Evolutionary conservation across 2,113 vertebrate genomes (phyloP).

Genomic region (Phaetusa simplex): DNA sequence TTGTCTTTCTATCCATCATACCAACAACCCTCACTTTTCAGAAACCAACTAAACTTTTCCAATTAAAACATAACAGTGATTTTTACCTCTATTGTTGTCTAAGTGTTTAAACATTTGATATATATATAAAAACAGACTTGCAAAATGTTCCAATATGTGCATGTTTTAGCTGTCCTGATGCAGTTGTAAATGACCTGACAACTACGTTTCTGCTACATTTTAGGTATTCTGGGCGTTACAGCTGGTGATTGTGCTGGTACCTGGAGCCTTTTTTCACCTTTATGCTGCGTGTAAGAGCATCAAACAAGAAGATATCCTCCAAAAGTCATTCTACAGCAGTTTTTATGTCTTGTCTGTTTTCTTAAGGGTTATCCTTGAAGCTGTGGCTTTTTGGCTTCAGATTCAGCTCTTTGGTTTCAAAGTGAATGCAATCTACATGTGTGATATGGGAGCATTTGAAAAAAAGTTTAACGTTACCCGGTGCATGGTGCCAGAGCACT

Average conservation of each 20-base stretch:
- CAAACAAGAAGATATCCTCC: conserved; percentile 85
- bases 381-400: conserved; percentile 87
- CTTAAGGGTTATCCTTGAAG: conserved; percentile 84
- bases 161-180: background rate
- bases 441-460: conserved; percentile 78
- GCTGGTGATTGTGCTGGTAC: conserved; percentile 84
- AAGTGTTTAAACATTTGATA: background rate
- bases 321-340: conserved; percentile 78
- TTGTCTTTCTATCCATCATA: background rate
- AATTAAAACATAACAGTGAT: background rate
- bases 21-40: background rate
- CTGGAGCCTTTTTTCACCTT: conserved; percentile 86
- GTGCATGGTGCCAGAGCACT: conserved; percentile 89
- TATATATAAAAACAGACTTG: background rate
- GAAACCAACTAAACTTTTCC: background rate
- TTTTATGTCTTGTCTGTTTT: conserved; percentile 87
- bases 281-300: conserved; percentile 86
- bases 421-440: conserved; percentile 79
- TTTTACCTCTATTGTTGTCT: background rate
- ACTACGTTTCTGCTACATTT: conserved; percentile 33
- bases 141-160: background rate
- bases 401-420: conserved; percentile 89
- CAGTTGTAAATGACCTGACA: background rate
- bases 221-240: conserved; percentile 88
- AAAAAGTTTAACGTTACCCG: conserved; percentile 78